Evolutionary conservation across 2,797 vertebrate species (phyloP), one percentile per base, ranked within the genome.

Genomic region (Paedocypris micromegethes): DNA sequence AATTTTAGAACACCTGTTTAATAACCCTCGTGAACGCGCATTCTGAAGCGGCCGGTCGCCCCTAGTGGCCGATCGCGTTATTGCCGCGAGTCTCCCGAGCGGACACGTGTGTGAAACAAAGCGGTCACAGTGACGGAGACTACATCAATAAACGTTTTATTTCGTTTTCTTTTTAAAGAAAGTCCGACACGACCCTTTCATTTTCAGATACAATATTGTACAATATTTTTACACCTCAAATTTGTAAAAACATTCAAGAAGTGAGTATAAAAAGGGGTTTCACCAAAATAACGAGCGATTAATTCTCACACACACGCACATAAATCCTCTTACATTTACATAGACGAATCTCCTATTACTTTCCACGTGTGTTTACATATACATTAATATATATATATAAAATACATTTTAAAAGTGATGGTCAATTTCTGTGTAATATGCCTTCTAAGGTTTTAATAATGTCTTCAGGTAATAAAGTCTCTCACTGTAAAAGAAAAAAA

Each of bases 211-310:
- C 42, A 5, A 68, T 80, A 82, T 83, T 59, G 79, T 86, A 86
- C 83, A 89, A 86, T 83, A 84, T 84, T 79, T 82, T 82, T 82
- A 83, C 77, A 81, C 84, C 85, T 77, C 77, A 86, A 80, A 84
- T 87, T 85, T 86, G 88, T 89, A 91, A 89, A 91, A 91, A 89
- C 88, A 88, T 88, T 89, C 85, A 88, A 80, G 81, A 87, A 82
- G 84, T 70, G 80, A 86, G 83, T 90, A 85, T 88, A 86, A 83
- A 88, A 85, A 83, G 84, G 78, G 80, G 77, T 76, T 84, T 83
- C 82, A 86, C 84, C 79, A 83, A 86, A 79, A 79, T 82, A 77
- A 77, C 82, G 77, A 86, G 83, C 77, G 73, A 81, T 86, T 80
- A 85, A 84, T 84, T 83, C 81, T 85, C 83, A 83, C 82, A 69